Evolutionary conservation across 1,140 invertebrate species (phyloP), one percentile per base, ranked within the genome.

Genomic region (Drosophila orena): DNA sequence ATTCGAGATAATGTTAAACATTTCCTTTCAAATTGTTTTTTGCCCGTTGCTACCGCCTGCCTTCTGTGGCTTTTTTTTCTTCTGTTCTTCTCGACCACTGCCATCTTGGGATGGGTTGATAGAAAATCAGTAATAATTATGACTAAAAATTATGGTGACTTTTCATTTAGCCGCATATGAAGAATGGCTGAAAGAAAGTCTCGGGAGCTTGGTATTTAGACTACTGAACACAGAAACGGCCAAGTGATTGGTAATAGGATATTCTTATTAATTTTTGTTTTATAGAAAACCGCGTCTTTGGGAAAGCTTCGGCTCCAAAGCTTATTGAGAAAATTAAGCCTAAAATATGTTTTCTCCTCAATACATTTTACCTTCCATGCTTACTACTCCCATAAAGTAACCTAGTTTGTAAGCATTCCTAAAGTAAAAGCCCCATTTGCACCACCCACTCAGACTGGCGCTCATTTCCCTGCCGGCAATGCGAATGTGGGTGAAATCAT

Each of bases 21-120:
- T 88, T 85, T 86, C 83, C 81, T 85, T 85, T 85, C 81, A 88
- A 85, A 85, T 85, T 85, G 72, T 66, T 76, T 75, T 65, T 66
- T 64, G 55, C 42, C 58, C 72, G 57, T 73, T 24, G 56, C 55
- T 50, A 12, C 52, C 54, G n/a, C 47, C 60, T 5, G 12, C 60
- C 20, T 53, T 34, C 27, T 38, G 42, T 60, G 35, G 44, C 12
- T 10, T 8, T n/a, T 47, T 24, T 10, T 8, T 6, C 43, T 24
- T 43, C 22, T 46, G 66, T 46, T 47, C 34, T 57, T 57, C 50
- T 47, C 44, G 34, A 43, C 59, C 12, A 70, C 65, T 70, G 64
- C 68, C 65, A 57, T 71, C 35, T 71, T 70, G 37, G 52, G 35
- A 30, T 70, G 65, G 53, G 40, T 66, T 66, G 61, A 76, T 75